Conservation (phyloP, 2,888 invertebrate species). For the Leptopilina myrica region DNA sequence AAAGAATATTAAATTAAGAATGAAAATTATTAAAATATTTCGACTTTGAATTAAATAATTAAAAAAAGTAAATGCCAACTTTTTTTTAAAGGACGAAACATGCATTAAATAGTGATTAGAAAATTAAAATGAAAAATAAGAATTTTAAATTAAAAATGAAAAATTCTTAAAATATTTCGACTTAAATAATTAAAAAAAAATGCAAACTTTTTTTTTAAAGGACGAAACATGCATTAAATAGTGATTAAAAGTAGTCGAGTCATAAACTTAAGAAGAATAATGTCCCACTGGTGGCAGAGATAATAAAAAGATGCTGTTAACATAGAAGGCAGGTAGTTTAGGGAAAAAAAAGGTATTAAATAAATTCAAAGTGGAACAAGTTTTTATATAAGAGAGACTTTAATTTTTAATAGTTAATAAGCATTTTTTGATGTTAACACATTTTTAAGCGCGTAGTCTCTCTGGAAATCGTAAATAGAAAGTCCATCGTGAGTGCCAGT, state of each 20-base stretch:
- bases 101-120: too few species aligned
- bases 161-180: not conserved
- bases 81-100: too few species aligned
- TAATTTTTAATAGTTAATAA: constrained; percentile 45
- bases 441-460: not conserved
- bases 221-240: not conserved
- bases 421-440: constrained; percentile 53
- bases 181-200: not conserved
- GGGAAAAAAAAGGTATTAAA: not conserved
- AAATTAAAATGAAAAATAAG: too few species aligned
- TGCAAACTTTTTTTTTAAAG: not conserved
- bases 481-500: not conserved
- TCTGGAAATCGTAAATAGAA: too few species aligned
- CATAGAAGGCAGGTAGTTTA: constrained; percentile 5
- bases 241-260: not conserved
- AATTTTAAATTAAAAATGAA: too few species aligned
- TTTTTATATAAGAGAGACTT: constrained; percentile 50
- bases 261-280: constrained; percentile 8
- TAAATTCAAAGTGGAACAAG: constrained; percentile 44
- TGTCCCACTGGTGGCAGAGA: constrained; percentile 1
- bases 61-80: not conserved
- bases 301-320: constrained; percentile 7
- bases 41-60: too few species aligned
- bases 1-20: too few species aligned
- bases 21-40: not conserved